Evolutionary conservation across 1,140 invertebrate species (phyloP), one percentile per base, ranked within the genome.

Genomic region (Glomeris maerens): DNA sequence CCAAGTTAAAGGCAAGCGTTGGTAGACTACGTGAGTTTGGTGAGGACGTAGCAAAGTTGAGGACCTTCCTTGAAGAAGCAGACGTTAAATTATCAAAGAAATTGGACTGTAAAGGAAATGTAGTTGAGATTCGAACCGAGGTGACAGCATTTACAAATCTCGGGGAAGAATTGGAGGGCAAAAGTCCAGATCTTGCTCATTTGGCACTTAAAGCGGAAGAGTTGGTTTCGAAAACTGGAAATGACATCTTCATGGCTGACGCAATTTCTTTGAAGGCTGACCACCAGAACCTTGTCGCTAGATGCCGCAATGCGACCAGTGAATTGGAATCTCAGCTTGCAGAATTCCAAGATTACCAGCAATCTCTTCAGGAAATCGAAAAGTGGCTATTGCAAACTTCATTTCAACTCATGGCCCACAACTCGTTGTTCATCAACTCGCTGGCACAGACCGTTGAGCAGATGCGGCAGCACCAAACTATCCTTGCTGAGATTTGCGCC

Each of bases 301-400:
- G 13, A 4, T 5, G 10, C 5, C 25, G 7, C 5, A 42, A 42
- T 42, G 50, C 64, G 17, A 58, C 68, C 3, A 60, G 60, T 46
- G 60, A 63, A 40, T 57, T 69, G 29, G 59, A 64, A 27, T 60
- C 75, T 36, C 84, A 91, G 67, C 81, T 91, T 3, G 74, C 81
- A 49, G 83, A 88, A 40, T 87, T 90, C 59, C 84, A 82, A 60
- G 74, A 78, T 21, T 97, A 95, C 62, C 85, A 93, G 53, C 78
- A 82, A 60, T 81, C 79, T 10, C 68, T 95, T 7, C 91, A 95
- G 70, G 90, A 95, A 54, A 86, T 83, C 1, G 91, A 96, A 69
- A 94, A 93, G 64, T 96, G 91, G 91, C 64, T 96, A 22, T 67
- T 95, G 21, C 88, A 93, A 69, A 85, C 89, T 45, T 94, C 89